Evolutionary conservation across 2,888 invertebrate genomes (phyloP).

Genomic region (Cantharis lateralis): DNA sequence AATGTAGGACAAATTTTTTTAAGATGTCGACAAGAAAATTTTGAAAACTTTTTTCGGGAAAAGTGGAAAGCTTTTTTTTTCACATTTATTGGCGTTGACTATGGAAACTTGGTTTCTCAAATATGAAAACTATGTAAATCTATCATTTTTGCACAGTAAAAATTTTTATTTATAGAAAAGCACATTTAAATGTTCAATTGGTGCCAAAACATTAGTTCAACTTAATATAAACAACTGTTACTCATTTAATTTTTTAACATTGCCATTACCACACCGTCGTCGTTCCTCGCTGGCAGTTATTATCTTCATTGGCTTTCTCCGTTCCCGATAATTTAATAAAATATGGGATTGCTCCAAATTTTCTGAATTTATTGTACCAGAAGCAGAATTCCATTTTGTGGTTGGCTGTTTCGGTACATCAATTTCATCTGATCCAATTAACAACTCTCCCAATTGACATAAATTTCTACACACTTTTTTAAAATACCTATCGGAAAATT

Average conservation of each 20-base stretch:
- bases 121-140: neutral
- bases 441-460: too few relatives aligned
- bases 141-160: neutral
- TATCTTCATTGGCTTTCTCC: neutral
- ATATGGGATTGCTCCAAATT: neutral
- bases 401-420: too few relatives aligned
- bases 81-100: neutral
- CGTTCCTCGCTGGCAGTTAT: neutral
- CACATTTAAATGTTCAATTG: neutral
- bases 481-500: neutral
- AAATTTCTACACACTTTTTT: too few relatives aligned
- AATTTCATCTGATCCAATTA: too few relatives aligned
- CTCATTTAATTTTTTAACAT: neutral
- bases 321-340: neutral
- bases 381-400: neutral
- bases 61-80: neutral
- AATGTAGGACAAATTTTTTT: neutral
- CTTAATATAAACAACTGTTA: neutral
- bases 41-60: neutral
- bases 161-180: neutral
- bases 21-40: neutral
- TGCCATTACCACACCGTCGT: neutral
- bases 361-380: neutral
- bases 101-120: neutral
- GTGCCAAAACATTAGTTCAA: neutral